Evolutionary conservation across 2,113 vertebrate genomes (phyloP), one percentile per base, ranked within the genome.

Genomic region (Meriones unguiculatus): DNA sequence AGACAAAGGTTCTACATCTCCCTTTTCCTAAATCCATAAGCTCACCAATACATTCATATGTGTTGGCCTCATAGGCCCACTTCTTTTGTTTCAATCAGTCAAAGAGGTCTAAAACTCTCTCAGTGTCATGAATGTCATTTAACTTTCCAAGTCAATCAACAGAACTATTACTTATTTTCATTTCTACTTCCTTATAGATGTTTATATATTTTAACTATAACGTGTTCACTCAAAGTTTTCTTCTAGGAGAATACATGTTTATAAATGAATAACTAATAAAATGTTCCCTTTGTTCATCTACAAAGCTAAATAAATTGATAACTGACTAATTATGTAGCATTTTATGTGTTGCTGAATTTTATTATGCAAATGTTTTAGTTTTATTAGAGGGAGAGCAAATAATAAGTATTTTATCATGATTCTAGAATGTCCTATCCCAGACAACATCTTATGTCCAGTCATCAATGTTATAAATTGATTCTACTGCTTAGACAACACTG

Each of bases 201-300:
- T 59, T 92, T 70, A 32, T 28, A 32, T 52, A 90, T n/a, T 97
- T 93, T 70, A 22, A 46, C 35, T n/a, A 81, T 87, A 52, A 59
- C 64, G 5, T 9, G 2, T 84, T 76, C 28, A 46, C 4, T 82
- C 75, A 20, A 93, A 92, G 64, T 89, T 75, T 41, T 32, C 28
- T 46, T 86, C 4, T 8, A 67, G 0, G 50, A 52, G 18, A 94
- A 46, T 69, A 78, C 91, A 14, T 50, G 84, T 69, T 90, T 20
- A 78, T 87, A 72, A 92, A 50, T 94, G 15, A 82, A 54, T 64
- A 91, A 93, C 2, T 18, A 86, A 72, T 65, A 52, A 91, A 57
- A 77, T 81, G 20, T 59, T 30, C 30, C 7, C 35, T 59, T 85
- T 72, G 30, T 54, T 38, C 13, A 50, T 69, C 35, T 54, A 25